Percentiles rank a stretch among this genome's conserved stretches.
Evolutionary conservation across 2,113 vertebrate genomes (phyloP).

Genomic region (Lepidothrix coronata): DNA sequence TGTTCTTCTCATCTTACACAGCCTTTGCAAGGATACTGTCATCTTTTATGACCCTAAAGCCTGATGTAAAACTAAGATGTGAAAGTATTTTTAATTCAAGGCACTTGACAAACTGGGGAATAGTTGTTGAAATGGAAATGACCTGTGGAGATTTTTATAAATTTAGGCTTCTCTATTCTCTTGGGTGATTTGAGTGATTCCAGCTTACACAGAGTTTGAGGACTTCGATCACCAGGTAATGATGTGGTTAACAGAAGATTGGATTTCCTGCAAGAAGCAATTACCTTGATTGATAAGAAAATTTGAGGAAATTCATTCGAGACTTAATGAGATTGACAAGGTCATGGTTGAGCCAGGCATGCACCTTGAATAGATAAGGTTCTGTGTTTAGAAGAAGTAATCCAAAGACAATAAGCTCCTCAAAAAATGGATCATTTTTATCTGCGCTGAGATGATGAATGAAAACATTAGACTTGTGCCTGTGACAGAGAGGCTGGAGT

Average conservation of each 20-base stretch:
- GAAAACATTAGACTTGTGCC: slow-evolving; percentile 59
- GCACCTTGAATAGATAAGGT: slow-evolving; percentile 41
- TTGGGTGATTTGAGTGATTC: slow-evolving; percentile 36
- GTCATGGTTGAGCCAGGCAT: slow-evolving; percentile 22
- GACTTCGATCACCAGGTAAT: slow-evolving; percentile 48
- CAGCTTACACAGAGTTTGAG: slow-evolving; percentile 3
- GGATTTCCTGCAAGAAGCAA: slow-evolving; percentile 57
- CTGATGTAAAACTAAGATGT: neutral
- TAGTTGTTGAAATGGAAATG: slow-evolving; percentile 11
- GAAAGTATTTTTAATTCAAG: neutral
- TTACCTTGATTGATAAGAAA: slow-evolving; percentile 67
- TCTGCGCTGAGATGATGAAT: slow-evolving; percentile 39
- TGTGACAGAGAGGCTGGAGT: slow-evolving; percentile 48
- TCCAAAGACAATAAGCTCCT: slow-evolving; percentile 30
- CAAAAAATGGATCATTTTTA: slow-evolving; percentile 58
- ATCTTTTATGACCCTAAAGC: neutral
- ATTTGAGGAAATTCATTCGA: slow-evolving; percentile 49
- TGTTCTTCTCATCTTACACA: neutral
- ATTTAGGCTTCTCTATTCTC: slow-evolving; percentile 12
- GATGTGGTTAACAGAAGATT: slow-evolving; percentile 59
- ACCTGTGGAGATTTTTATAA: neutral
- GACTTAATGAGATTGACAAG: slow-evolving; percentile 60
- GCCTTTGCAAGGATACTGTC: neutral
- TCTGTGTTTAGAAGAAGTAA: slow-evolving; percentile 43
- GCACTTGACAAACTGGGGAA: neutral